These are phyloP conservation scores for Terrapene triunguis DNA, from an alignment of 2,113 vertebrate species.

Conservation along the genomic window DNA sequence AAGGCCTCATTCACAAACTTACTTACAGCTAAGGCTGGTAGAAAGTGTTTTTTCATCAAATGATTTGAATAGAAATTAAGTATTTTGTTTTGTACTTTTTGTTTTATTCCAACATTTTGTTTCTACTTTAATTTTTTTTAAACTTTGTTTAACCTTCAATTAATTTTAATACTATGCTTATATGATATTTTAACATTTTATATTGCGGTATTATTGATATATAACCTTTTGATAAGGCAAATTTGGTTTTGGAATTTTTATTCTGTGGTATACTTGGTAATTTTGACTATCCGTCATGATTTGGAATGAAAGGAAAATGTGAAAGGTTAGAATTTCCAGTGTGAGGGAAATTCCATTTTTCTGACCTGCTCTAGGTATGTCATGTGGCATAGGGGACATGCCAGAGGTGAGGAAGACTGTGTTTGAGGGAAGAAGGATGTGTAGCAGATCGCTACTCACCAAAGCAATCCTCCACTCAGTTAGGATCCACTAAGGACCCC, in stretches of 20 bases:
- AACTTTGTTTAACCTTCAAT: not conserved
- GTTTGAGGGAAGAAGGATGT: not conserved
- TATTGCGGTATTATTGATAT: not conserved
- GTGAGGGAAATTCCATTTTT: not conserved
- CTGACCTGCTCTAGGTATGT: not conserved
- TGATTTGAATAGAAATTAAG: not conserved
- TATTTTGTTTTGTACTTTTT: not conserved
- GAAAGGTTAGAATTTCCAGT: not conserved
- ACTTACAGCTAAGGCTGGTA: not conserved
- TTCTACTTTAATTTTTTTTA: not conserved
- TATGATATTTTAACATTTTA: not conserved
- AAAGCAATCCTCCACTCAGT: not conserved
- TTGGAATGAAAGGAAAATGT: not conserved
- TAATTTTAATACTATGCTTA: not conserved
- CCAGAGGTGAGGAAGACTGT: fast-evolving
- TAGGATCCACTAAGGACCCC: not conserved
- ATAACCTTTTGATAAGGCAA: not conserved
- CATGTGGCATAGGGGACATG: not conserved
- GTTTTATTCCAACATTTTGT: not conserved
- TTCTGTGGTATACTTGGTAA: not conserved
- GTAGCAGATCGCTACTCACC: fast-evolving
- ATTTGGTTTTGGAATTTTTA: not conserved
- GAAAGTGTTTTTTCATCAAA: not conserved
- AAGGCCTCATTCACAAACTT: not conserved
- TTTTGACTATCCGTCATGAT: not conserved